Conservation (phyloP, 2,797 vertebrate species). For the Falco cherrug region DNA sequence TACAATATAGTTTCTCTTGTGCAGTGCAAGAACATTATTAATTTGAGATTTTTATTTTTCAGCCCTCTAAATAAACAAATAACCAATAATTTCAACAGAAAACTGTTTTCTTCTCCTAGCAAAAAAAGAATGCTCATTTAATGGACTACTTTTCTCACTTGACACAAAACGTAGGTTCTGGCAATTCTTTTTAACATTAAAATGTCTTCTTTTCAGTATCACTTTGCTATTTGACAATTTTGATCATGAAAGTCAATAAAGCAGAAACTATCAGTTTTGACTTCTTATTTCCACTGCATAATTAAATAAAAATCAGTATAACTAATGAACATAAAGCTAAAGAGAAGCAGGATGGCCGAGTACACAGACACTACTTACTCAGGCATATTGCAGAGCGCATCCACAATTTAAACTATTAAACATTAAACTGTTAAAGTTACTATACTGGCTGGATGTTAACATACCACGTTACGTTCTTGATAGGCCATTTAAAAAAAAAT, state of each 20-base stretch:
- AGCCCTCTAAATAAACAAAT: background rate
- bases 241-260: background rate
- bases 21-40: background rate
- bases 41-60: background rate
- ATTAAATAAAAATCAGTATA: background rate
- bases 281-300: background rate
- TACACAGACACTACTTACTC: background rate
- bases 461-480: rapidly evolving
- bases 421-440: background rate
- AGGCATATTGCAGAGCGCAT: background rate
- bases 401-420: background rate
- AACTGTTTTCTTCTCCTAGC: background rate
- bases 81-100: background rate
- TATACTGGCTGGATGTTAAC: background rate
- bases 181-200: background rate
- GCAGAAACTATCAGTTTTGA: background rate
- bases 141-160: background rate
- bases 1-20: background rate
- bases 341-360: background rate
- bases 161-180: background rate
- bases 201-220: background rate
- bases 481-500: background rate
- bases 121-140: background rate
- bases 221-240: background rate
- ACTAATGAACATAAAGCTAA: background rate